Base-by-base conservation (phyloP, 2,113 vertebrate genomes). In the Aegithalos caudatus region DNA sequence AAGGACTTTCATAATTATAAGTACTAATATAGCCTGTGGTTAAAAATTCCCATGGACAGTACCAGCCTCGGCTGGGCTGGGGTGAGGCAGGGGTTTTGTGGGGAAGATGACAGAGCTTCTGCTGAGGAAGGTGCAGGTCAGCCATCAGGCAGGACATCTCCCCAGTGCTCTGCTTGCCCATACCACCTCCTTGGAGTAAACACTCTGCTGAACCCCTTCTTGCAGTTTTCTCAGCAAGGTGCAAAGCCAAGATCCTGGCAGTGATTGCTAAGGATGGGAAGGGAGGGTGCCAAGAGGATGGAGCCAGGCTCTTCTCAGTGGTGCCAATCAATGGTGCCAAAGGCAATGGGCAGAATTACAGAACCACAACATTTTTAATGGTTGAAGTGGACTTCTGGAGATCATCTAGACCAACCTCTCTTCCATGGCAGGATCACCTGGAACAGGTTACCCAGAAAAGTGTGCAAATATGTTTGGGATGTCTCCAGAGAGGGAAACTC, bases 161-260 rank as follows among this genome's bases (percentile, higher is more conserved):
- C 2, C 2, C 18, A 12, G 8, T 1, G 2, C 29, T 48, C 33
- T n/a, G 16, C 31, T 66, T 9, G 3, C 14, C n/a, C 35, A 29
- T 2, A 4, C 4, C 24, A 22, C 10, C 16, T 31, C 40, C 58
- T 47, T 35, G 42, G 28, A 35, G 18, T 48, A 33, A 67, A 44
- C 5, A 50, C 6, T 13, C 25, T 8, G 1, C 24, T 28, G 65
- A n/a, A 60, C 27, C 60, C 6, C 5, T 17, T 3, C 25, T 56
- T n/a, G 22, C 14, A 62, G 5, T 54, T 74, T 67, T 37, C 33
- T 38, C 5, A 48, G 28, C 24, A 44, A 71, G 15, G 10, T 38
- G 7, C 16, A 83, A 85, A 93, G 42, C 23, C 62, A 56, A 65
- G 0, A 17, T 76, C 23, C 37, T 1, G 2, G 16, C 11, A n/a